Evolutionary conservation across 2,888 invertebrate genomes (phyloP).

Genomic region (Nesidiocoris tenuis): DNA sequence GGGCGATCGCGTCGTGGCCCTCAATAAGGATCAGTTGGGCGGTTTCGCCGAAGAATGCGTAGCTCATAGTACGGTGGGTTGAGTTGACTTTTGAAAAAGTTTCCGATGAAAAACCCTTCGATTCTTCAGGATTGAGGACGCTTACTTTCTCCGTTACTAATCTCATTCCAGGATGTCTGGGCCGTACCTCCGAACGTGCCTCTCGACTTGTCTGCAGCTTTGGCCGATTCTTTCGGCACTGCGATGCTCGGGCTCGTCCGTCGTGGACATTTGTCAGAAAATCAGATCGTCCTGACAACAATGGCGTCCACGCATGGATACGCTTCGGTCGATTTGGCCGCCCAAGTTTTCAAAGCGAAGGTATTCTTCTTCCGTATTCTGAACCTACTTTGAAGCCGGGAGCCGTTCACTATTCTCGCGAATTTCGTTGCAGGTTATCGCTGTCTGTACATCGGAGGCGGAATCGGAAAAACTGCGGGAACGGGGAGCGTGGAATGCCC

Average conservation of each 20-base stretch:
- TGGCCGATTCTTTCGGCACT: conserved; percentile 64
- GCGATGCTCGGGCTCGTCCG: conserved; percentile 65
- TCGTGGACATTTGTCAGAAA: conserved; percentile 58
- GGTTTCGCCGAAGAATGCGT: conserved; percentile 65
- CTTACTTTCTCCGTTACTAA: too few species aligned
- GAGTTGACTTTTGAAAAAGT: too few species aligned
- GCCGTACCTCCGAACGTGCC: conserved; percentile 59
- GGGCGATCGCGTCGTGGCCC: conserved; percentile 64
- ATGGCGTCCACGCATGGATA: conserved; percentile 65
- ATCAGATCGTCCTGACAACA: conserved; percentile 64
- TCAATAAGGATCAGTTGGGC: conserved; percentile 60
- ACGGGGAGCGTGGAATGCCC: conserved; percentile 65
- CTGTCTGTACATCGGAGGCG: conserved; percentile 65
- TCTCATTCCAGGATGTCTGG: conserved; percentile 60
- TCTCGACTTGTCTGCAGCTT: conserved; percentile 60
- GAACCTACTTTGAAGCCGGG: too few species aligned
- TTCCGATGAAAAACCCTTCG: too few species aligned
- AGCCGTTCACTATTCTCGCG: too few species aligned
- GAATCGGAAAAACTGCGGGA: conserved; percentile 61
- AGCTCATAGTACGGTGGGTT: conserved; percentile 55
- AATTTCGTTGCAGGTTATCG: conserved; percentile 61
- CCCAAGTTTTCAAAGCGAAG: conserved; percentile 66
- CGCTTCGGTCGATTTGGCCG: conserved; percentile 68
- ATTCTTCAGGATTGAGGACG: too few species aligned
- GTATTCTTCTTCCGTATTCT: conserved; percentile 56